Percentiles rank a stretch among this genome's conserved stretches.
Conservation (phyloP, 1,140 invertebrate genomes). For the Aphelenchoides besseyi region DNA sequence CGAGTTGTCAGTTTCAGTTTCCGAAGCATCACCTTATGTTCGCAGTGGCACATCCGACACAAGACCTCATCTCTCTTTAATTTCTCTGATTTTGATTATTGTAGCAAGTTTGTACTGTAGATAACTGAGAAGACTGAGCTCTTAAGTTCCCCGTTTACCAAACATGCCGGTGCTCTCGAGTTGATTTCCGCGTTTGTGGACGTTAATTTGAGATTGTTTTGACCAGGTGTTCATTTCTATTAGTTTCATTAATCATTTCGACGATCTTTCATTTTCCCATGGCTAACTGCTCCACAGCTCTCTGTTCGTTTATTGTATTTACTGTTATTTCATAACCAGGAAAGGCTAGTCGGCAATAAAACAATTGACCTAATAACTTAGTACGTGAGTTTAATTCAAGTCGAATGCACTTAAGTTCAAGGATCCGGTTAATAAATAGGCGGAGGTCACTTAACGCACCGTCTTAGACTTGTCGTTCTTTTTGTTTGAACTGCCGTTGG, state of each 20-base stretch:
- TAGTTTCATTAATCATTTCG: background rate
- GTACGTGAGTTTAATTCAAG: too few species aligned
- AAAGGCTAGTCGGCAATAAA: too few species aligned
- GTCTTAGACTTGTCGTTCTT: too few species aligned
- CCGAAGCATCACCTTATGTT: constrained; percentile 15
- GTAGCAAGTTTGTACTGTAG: background rate
- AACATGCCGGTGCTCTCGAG: background rate
- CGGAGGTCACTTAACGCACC: too few species aligned
- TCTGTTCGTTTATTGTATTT: background rate
- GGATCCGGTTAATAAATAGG: too few species aligned
- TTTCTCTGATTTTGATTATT: background rate
- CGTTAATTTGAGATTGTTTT: background rate
- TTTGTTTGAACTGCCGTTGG: background rate
- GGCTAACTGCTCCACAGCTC: background rate
- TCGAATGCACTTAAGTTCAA: too few species aligned
- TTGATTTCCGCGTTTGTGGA: background rate
- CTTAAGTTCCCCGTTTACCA: background rate
- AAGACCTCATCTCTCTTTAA: background rate
- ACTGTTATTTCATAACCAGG: too few species aligned
- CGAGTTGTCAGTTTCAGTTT: constrained; percentile 10
- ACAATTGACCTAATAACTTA: too few species aligned
- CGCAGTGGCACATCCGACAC: background rate
- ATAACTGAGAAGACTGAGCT: background rate
- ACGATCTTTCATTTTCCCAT: constrained; percentile 1
- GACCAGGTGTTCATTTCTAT: background rate